Evolutionary conservation across 2,888 invertebrate species (phyloP), one percentile per base, ranked within the genome.

Genomic region (Steinernema hermaphroditum): DNA sequence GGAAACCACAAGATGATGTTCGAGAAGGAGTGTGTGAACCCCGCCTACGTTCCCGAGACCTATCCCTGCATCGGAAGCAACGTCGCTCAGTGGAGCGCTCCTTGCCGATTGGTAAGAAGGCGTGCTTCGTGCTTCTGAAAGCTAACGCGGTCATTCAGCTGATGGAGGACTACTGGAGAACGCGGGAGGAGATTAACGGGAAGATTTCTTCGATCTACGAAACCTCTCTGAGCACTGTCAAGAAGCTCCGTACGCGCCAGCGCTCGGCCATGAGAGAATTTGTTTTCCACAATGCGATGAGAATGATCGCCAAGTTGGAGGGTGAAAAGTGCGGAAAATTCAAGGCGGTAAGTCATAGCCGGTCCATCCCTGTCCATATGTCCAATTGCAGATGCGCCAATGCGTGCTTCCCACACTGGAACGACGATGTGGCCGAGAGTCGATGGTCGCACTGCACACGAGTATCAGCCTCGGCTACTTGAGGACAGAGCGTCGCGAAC

Each of bases 1-100:
- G 80, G 78, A n/a, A 68, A 69, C 37, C 75, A 37, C 57, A 72
- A 77, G 44, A 74, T 75, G 70, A 80, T 80, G 80, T 80, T 80
- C 70, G 78, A 80, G 71, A 73, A 77, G 29, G 80, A 80, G 69
- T 80, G 80, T 46, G 73, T 74, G 9, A 69, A 78, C n/a, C 73
- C 76, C 9, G 54, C 68, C 43, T 80, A 73, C 54, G 76, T 76
- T 12, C 72, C 75, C 14, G 72, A 69, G n/a, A 76, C 77, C 46
- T 80, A 80, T 70, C 78, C 80, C 8, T 80, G 80, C 50, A 73
- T 80, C 68, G 80, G 78, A 43, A 62, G 50, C 46, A 43, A 62
- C n/a, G 72, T 72, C 32, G 44, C 62, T 9, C 29, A 32, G 37
- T 62, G 54, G 41, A 54, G 72, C 24, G 14, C 44, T 6, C 34